phyloP scores from a whole-genome alignment of 2,888 invertebrate species.

The Sphaeridia pumilis region DNA sequence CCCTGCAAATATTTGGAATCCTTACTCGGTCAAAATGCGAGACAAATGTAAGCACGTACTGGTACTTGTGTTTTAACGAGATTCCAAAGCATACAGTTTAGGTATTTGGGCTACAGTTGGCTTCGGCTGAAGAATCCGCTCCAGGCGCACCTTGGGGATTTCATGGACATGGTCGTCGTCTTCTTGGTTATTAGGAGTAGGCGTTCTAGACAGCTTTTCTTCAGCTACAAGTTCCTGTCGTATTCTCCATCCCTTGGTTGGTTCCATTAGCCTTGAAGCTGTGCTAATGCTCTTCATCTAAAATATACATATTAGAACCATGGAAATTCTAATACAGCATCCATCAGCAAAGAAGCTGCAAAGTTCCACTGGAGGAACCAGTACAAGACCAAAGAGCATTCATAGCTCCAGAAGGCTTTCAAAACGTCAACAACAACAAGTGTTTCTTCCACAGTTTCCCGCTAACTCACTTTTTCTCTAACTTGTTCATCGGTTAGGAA shows the following conservation, averaged over 20 bases:
- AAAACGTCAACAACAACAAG: too few relatives aligned
- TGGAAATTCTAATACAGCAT: too few relatives aligned
- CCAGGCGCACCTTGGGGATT: too few relatives aligned
- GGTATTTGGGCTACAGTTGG: constrained; percentile 8
- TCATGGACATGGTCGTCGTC: too few relatives aligned
- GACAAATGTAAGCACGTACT: too few relatives aligned
- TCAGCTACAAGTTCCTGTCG: constrained; percentile 3
- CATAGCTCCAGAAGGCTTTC: not conserved
- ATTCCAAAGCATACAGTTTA: constrained; percentile 6
- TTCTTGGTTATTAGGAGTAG: not conserved
- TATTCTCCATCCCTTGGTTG: constrained; percentile 13
- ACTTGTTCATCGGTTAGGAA: constrained; percentile 8
- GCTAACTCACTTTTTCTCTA: constrained; percentile 9
- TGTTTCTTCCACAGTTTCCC: too few relatives aligned
- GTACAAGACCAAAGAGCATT: not conserved
- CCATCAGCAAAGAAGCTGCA: too few relatives aligned
- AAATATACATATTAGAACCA: not conserved
- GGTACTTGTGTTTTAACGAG: too few relatives aligned
- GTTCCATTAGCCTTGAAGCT: not conserved
- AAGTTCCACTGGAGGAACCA: too few relatives aligned
- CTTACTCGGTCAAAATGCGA: too few relatives aligned
- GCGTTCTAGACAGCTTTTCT: not conserved
- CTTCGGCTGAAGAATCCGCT: not conserved
- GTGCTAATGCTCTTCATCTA: not conserved
- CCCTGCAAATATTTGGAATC: not conserved